phyloP scores from a whole-genome alignment of 2,888 invertebrate genomes.

The Linyphia triangularis region DNA sequence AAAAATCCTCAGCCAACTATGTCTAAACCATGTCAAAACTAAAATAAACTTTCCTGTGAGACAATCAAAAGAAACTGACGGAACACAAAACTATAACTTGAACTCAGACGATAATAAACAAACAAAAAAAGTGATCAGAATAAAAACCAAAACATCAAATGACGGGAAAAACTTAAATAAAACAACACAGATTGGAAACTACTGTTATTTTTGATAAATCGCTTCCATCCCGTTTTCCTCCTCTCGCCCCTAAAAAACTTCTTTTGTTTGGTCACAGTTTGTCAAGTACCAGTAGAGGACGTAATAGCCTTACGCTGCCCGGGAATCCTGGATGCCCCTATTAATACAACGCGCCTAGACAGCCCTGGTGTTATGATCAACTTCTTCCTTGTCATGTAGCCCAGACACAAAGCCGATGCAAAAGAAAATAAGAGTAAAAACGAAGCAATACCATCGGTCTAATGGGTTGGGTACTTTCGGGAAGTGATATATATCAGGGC shows the following conservation, averaged over 20 bases:
- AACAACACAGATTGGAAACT: conserved; percentile 58
- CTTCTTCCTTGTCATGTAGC: conserved; percentile 33
- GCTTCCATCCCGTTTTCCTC: conserved; percentile 12
- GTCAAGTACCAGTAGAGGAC: conserved; percentile 8
- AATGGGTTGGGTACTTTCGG: conserved; percentile 42
- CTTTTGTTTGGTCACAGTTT: conserved; percentile 42
- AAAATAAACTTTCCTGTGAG: no score
- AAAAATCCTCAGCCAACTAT: no score
- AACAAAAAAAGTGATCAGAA: neutral
- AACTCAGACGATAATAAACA: neutral
- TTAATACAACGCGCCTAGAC: conserved; percentile 33
- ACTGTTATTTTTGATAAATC: conserved; percentile 48
- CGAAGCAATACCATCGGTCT: conserved; percentile 22
- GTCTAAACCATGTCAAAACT: no score
- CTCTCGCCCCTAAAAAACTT: conserved; percentile 9
- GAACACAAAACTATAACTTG: no score
- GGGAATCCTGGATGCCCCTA: conserved; percentile 8
- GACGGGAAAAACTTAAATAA: neutral
- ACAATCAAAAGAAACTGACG: no score
- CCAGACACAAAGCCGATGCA: conserved; percentile 7
- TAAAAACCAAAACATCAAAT: neutral
- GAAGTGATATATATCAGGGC: conserved; percentile 51
- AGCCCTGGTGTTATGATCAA: conserved; percentile 53
- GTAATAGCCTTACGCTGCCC: conserved; percentile 7
- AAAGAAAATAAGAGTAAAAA: conserved; percentile 23